A percentile compares a stretch with the other conserved stretches of the same genome.
Evolutionary conservation across 2,888 invertebrate genomes (phyloP).

Genomic region (Petrolisthes cinctipes): DNA sequence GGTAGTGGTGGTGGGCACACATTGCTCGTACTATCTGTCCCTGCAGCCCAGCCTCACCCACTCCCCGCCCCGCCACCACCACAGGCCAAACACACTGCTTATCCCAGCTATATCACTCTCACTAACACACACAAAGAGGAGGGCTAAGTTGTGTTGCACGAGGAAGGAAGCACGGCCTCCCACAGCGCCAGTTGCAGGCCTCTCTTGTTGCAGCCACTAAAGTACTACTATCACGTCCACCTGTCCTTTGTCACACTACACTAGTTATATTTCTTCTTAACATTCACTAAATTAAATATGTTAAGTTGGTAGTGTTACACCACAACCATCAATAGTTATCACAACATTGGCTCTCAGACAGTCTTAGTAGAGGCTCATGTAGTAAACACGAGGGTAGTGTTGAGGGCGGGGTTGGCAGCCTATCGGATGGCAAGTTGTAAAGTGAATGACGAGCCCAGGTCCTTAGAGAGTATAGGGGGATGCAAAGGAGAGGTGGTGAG

Average conservation of each 20-base stretch:
- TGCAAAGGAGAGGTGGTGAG: too few species aligned
- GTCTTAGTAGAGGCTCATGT: neutral
- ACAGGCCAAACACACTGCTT: slow-evolving; percentile 22
- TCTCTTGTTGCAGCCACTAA: neutral
- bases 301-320: neutral
- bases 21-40: slow-evolving; percentile 46
- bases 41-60: slow-evolving; percentile 29
- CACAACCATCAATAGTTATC: neutral
- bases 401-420: slow-evolving; percentile 1
- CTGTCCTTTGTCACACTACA: slow-evolving; percentile 11
- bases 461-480: slow-evolving; percentile 7
- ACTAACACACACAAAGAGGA: slow-evolving; percentile 4
- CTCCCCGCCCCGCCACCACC: slow-evolving; percentile 28
- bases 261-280: neutral
- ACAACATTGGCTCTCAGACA: neutral
- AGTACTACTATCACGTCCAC: neutral
- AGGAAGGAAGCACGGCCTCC: slow-evolving; percentile 26
- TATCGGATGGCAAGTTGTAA: neutral
- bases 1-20: neutral
- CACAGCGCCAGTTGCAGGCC: slow-evolving; percentile 20
- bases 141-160: slow-evolving; percentile 13
- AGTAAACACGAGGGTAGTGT: neutral
- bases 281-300: neutral
- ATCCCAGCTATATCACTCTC: slow-evolving; percentile 17
- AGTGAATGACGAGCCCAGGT: neutral